Evolutionary conservation across 2,797 vertebrate species (phyloP), one percentile per base, ranked within the genome.

Genomic region (Periophthalmus magnuspinnatus): DNA sequence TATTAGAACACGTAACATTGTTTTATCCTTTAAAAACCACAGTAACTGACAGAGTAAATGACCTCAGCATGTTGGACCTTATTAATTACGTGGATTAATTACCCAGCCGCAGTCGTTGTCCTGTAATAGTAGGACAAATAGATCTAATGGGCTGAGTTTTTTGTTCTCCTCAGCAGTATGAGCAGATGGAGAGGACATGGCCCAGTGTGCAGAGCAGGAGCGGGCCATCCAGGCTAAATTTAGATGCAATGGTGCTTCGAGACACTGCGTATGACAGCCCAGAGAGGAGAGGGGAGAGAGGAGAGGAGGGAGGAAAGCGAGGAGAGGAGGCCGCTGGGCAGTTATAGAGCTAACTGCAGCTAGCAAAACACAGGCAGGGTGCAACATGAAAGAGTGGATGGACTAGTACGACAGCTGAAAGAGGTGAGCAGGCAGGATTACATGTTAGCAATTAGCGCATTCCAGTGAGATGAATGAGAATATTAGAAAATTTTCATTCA

Each of bases 141-240:
- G 28, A 21, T 65, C 2, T 28, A 57, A 57, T 24, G 47, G 68
- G 57, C 70, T 64, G 78, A 11, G 32, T 36, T 74, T 80, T 6
- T 76, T 76, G 81, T 84, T 84, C 81, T 81, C 81, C 80, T 62
- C 81, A 85, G 81, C 71, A 21, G 52, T 54, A 55, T 21, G 62
- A 91, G 82, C 91, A 93, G 91, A 91, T 92, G 90, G 90, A 86
- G 77, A 79, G 79, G 90, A 89, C 89, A 86, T 80, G 85, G 84
- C 62, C 81, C 79, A 76, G 86, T 74, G 83, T 85, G 84, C 79
- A 85, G 84, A 82, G 84, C 77, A 67, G 72, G 73, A 70, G 73
- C 59, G 72, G 19, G 76, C 73, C 74, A 38, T 77, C 74, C 11
- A 4, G 76, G 71, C 90, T 93, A 92, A 92, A 85, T 93, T 91